Base-by-base conservation (phyloP, 2,888 invertebrate genomes). In the Blastobasis lacticolella region DNA sequence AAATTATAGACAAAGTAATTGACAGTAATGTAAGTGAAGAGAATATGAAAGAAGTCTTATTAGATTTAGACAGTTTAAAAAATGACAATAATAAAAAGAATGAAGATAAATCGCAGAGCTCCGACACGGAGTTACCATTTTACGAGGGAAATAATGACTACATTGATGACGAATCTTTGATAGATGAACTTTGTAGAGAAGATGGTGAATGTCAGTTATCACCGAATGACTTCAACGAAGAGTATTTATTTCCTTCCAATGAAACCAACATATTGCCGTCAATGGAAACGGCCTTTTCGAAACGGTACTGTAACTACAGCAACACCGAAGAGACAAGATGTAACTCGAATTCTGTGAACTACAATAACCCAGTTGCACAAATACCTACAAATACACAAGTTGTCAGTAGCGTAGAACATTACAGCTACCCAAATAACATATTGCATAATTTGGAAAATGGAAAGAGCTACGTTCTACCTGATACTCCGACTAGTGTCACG, bases 131-230 rank as follows among this genome's bases (percentile, higher is more conserved):
- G 40, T 63, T 57, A 4, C 75, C 70, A 54, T 57, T 63, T 37
- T 76, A 71, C 55, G 72, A 77, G 54, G 56, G 62, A n/a, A 82
- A 73, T 49, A 76, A 76, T 51, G 86, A 87, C 48, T 87, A 87
- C 45, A 87, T 88, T 46, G 88, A 88, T 52, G 88, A 88, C 45
- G 88, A 88, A 66, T 87, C 83, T 9, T 61, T 88, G 8, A 84
- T 88, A 45, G 88, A 88, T 52, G 87, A 87, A 58, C 73, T 88
- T 10, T 88, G 88, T 48, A 77, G 87, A 67, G 88, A 88, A 68
- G 88, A 88, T 38, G 69, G 71, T 23, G 86, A 87, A 64, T 75
- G 75, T 53, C 67, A 76, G 51, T 56, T 82, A 36, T 75, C 81
- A 4, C 82, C 85, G 40, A 83, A 84, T 57, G 67, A 63, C 36